Conservation (phyloP, 2,888 invertebrate genomes). For the Ephialtes manifestator region DNA sequence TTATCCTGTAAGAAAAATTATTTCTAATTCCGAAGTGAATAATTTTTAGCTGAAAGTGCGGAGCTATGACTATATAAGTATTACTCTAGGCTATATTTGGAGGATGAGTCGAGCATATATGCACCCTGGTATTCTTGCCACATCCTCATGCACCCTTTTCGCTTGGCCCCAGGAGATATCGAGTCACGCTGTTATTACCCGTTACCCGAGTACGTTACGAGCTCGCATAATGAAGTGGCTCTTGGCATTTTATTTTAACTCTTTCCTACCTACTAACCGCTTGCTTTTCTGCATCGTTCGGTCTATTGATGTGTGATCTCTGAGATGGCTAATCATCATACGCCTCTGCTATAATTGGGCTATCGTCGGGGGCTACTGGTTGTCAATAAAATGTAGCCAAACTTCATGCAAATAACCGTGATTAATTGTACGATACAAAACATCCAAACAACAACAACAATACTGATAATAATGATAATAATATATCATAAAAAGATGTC, state of each 20-base stretch:
- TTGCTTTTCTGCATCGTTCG: constrained; percentile 50
- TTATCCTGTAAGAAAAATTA: constrained; percentile 8
- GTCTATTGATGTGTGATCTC: constrained; percentile 27
- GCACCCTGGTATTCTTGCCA: constrained; percentile 23
- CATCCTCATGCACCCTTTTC: constrained; percentile 52
- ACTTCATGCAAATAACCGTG: constrained; percentile 65
- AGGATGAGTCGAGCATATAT: constrained; percentile 25
- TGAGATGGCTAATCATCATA: constrained; percentile 82
- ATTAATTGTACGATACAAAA: neutral
- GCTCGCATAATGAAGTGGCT: constrained; percentile 80
- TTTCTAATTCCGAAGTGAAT: constrained; percentile 21
- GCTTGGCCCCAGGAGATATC: constrained; percentile 60
- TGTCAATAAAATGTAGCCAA: constrained; percentile 82
- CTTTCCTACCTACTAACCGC: constrained; percentile 67
- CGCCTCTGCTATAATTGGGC: constrained; percentile 79
- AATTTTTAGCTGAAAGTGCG: constrained; percentile 17
- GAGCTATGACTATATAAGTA: neutral
- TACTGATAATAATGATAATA: too few relatives aligned
- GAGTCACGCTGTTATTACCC: constrained; percentile 76
- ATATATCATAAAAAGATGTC: too few relatives aligned
- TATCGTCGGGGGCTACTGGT: constrained; percentile 83
- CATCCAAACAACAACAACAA: too few relatives aligned
- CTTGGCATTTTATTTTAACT: constrained; percentile 78
- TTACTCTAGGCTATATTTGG: constrained; percentile 16
- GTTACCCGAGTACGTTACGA: constrained; percentile 79